A percentile compares a stretch with the other conserved stretches of the same genome.
phyloP scores from a whole-genome alignment of 2,797 vertebrate genomes.

The Mastacembelus armatus region DNA sequence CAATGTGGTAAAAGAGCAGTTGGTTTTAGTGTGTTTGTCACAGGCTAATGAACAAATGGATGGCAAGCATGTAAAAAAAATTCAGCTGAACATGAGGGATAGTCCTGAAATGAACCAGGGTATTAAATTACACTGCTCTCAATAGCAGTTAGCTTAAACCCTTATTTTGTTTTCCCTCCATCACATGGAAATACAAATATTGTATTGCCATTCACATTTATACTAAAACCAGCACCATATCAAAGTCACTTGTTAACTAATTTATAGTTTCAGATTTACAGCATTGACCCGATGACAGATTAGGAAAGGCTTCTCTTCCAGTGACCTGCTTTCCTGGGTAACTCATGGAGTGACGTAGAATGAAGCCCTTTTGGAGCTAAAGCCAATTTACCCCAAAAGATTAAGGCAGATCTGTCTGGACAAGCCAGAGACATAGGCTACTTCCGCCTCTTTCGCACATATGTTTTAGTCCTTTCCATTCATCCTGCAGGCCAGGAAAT shows the following conservation, averaged over 20 bases:
- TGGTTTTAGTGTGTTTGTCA: not conserved
- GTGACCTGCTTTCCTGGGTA: constrained; percentile 81
- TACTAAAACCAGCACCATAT: not conserved
- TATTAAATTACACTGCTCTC: not conserved
- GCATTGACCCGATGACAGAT: constrained; percentile 65
- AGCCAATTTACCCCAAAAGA: constrained; percentile 87
- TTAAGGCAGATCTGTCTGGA: constrained; percentile 84
- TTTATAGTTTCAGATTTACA: constrained; percentile 38
- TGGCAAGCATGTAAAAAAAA: not conserved
- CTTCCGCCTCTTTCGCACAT: constrained; percentile 29
- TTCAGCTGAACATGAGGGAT: not conserved
- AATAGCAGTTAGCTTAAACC: no score
- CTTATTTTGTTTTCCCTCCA: no score
- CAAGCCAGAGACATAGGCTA: constrained; percentile 68
- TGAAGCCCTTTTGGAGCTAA: constrained; percentile 87
- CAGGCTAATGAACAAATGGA: constrained; percentile 1
- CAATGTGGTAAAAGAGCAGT: constrained; percentile 13
- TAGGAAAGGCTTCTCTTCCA: constrained; percentile 73
- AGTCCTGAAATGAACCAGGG: not conserved
- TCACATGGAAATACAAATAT: no score
- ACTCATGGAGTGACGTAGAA: constrained; percentile 79
- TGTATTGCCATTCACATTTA: not conserved
- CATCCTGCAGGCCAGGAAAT: constrained; percentile 10
- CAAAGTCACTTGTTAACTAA: constrained; percentile 26
- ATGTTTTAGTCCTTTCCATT: constrained; percentile 22